These are phyloP conservation scores for Mixornis gularis DNA, from an alignment of 2,113 vertebrate genomes.

Conservation along the genomic window DNA sequence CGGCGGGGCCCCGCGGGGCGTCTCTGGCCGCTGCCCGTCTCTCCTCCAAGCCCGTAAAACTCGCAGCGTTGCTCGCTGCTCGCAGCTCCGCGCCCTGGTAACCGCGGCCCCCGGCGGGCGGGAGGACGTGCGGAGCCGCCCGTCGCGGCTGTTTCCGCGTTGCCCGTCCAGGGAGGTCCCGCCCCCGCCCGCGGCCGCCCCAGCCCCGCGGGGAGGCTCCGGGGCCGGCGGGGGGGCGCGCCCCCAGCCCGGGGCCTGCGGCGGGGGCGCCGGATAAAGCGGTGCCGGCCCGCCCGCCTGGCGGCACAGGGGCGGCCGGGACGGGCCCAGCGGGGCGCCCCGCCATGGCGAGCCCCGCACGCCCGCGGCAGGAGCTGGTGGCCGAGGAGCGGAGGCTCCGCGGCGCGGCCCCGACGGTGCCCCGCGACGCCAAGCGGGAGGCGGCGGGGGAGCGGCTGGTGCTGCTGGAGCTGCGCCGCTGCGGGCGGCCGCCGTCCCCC, in stretches of 20 bases:
- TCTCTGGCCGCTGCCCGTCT: not conserved
- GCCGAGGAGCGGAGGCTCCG: too few relatives aligned
- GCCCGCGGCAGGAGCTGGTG: too few relatives aligned
- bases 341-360: too few relatives aligned
- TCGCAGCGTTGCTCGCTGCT: not conserved
- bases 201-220: too few relatives aligned
- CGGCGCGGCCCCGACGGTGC: too few relatives aligned
- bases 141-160: not conserved
- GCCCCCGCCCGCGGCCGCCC: not conserved
- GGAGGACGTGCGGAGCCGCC: conserved; percentile 39
- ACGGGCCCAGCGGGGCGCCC: too few relatives aligned
- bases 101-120: not conserved
- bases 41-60: not conserved
- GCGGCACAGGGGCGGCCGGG: too few relatives aligned
- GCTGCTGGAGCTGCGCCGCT: conserved; percentile 41
- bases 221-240: too few relatives aligned
- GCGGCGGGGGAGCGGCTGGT: conserved; percentile 2
- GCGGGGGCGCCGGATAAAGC: too few relatives aligned
- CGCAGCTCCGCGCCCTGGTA: not conserved
- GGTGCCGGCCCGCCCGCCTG: too few relatives aligned
- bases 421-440: not conserved
- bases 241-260: too few relatives aligned
- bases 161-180: conserved; percentile 1
- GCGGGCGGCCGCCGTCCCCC: conserved; percentile 60
- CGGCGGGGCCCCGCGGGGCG: not conserved